Evolutionary conservation across 2,113 vertebrate genomes (phyloP).

Genomic region (Crocuta crocuta): DNA sequence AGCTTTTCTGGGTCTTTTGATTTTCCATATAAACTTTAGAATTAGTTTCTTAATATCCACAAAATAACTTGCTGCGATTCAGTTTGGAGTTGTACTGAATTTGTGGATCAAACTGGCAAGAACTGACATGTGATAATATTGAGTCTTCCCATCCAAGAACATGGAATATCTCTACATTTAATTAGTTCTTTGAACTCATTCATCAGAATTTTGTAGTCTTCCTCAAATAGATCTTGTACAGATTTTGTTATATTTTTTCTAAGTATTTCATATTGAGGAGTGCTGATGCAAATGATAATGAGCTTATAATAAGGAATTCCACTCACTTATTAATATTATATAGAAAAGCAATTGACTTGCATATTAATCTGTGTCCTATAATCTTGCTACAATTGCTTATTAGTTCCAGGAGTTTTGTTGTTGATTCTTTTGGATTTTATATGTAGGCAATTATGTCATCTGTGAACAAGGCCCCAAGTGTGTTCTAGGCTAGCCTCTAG

Average conservation of each 20-base stretch:
- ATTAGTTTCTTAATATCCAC: not conserved
- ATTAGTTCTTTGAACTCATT: not conserved
- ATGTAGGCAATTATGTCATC: not conserved
- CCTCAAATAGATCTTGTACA: not conserved
- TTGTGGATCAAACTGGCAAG: not conserved
- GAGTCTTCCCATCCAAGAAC: not conserved
- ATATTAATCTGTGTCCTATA: not conserved
- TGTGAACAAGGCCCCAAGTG: not conserved
- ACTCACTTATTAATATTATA: not conserved
- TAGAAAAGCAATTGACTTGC: not conserved
- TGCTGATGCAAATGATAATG: not conserved
- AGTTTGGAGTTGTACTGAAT: not conserved
- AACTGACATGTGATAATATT: not conserved
- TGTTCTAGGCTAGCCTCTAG: not conserved
- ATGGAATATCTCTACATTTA: not conserved
- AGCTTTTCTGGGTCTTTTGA: not conserved
- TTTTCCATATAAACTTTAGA: not conserved
- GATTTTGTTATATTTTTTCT: not conserved
- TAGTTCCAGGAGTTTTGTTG: not conserved
- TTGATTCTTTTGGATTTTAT: not conserved
- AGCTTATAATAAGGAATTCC: not conserved
- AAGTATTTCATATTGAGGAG: not conserved
- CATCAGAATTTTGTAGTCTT: not conserved
- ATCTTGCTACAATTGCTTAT: not conserved
- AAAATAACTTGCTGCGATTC: not conserved